A percentile compares a stretch with the other conserved stretches of the same genome.
Evolutionary conservation across 2,888 invertebrate species (phyloP).

Genomic region (Drosophila neotestacea): DNA sequence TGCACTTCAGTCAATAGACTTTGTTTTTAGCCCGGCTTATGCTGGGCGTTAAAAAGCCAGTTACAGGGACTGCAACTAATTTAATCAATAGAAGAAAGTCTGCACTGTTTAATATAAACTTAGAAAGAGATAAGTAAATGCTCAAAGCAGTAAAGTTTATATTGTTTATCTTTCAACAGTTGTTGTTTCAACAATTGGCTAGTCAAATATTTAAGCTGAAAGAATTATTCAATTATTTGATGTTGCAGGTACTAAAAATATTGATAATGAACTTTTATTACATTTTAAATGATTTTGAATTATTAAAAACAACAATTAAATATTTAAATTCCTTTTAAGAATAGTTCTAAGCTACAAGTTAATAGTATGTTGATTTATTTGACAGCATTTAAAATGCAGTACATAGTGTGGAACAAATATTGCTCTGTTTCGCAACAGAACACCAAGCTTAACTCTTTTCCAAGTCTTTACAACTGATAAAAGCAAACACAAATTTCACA

Average conservation of each 20-base stretch:
- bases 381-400: not conserved
- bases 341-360: not conserved
- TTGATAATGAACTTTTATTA: not conserved
- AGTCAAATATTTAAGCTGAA: not conserved
- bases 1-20: conserved; percentile 25
- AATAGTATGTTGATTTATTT: not conserved
- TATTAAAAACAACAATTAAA: not conserved
- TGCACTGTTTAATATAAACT: too few relatives aligned
- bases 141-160: too few relatives aligned
- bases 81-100: too few relatives aligned
- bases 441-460: not conserved
- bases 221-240: not conserved
- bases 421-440: conserved; percentile 4
- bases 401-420: not conserved
- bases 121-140: too few relatives aligned
- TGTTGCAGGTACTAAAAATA: not conserved
- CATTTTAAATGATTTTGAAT: not conserved
- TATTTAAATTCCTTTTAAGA: not conserved
- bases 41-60: not conserved
- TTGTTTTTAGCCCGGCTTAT: conserved; percentile 34
- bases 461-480: conserved; percentile 36
- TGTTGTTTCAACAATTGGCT: too few relatives aligned
- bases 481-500: conserved; percentile 44
- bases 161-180: too few relatives aligned
- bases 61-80: not conserved